These are phyloP conservation scores for Carassius carassius DNA, from an alignment of 2,113 vertebrate species.

Conservation along the genomic window DNA sequence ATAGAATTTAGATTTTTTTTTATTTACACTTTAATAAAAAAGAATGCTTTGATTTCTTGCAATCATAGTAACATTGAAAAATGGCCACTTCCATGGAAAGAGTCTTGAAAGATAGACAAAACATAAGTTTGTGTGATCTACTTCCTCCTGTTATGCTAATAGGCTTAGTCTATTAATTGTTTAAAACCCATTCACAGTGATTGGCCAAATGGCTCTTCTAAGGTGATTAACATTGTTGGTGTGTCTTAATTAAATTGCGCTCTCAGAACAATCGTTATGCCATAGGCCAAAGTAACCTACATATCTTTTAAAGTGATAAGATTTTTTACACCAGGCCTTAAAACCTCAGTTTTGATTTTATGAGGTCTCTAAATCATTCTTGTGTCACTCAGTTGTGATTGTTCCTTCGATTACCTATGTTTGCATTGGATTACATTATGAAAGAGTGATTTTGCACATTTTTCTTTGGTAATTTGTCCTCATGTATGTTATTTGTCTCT, in stretches of 20 bases:
- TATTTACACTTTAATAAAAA: too few relatives aligned
- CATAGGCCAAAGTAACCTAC: background rate
- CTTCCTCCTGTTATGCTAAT: slow-evolving; percentile 31
- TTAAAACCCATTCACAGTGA: background rate
- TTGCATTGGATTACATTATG: background rate
- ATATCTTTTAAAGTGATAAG: slow-evolving; percentile 2
- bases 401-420: background rate
- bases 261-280: background rate
- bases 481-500: slow-evolving; percentile 40
- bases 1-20: too few relatives aligned
- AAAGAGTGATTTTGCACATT: background rate
- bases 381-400: background rate
- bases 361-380: background rate
- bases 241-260: slow-evolving; percentile 47
- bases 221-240: slow-evolving; percentile 18
- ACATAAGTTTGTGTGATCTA: background rate
- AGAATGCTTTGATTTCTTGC: too few relatives aligned
- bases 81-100: background rate
- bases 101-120: background rate
- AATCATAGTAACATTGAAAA: too few relatives aligned
- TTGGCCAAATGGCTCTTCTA: slow-evolving; percentile 9
- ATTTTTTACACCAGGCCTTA: background rate
- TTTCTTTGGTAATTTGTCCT: background rate
- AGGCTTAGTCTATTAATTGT: background rate
- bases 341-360: background rate